Conservation (phyloP, 2,797 vertebrate species). For the Siniperca obscura region DNA sequence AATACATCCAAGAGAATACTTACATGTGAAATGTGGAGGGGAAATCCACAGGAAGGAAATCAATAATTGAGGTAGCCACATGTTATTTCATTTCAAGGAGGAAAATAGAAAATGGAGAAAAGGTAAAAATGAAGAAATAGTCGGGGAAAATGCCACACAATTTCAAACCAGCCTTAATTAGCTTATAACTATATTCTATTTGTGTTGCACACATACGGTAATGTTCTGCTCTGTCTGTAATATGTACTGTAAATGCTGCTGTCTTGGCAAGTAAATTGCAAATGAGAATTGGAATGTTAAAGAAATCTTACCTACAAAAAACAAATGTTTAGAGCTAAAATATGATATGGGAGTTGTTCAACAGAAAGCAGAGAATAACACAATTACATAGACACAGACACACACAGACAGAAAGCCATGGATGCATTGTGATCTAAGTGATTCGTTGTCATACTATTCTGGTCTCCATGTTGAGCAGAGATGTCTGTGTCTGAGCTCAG, state of each 20-base stretch:
- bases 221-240: not conserved
- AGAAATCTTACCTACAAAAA: not conserved
- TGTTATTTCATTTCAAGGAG: conserved; percentile 53
- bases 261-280: not conserved
- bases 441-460: conserved; percentile 40
- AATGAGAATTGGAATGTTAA: conserved; percentile 26
- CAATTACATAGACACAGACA: not conserved
- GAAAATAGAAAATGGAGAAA: conserved; percentile 16
- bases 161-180: conserved; percentile 27
- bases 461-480: conserved; percentile 53
- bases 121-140: conserved; percentile 12
- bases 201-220: not conserved
- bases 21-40: conserved; percentile 44
- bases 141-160: not conserved
- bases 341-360: not conserved
- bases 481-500: conserved; percentile 41
- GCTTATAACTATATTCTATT: not conserved
- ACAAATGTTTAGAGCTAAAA: conserved; percentile 24
- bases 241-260: not conserved
- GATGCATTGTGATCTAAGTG: conserved; percentile 19
- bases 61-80: conserved; percentile 60
- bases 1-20: conserved; percentile 56
- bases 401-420: conserved; percentile 7
- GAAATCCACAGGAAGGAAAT: conserved; percentile 54
- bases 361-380: conserved; percentile 11